Evolutionary conservation across 1,140 invertebrate species (phyloP).

Genomic region (Hirudo medicinalis): DNA sequence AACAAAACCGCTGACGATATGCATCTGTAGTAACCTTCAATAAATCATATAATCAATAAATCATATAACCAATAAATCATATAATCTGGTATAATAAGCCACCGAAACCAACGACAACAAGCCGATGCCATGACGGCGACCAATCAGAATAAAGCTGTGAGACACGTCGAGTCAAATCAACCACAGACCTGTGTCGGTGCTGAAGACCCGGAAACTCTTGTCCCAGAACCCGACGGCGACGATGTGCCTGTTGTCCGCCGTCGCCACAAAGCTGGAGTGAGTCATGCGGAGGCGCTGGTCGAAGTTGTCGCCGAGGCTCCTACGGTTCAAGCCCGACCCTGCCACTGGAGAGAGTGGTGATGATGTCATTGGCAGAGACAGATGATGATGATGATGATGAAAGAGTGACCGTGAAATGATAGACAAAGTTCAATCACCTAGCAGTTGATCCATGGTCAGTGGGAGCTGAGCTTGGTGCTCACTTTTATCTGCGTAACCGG

Average conservation of each 20-base stretch:
- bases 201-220: slow-evolving; percentile 94
- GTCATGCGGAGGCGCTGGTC: slow-evolving; percentile 76
- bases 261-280: slow-evolving; percentile 89
- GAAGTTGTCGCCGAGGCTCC: slow-evolving; percentile 82
- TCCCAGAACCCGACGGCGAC: slow-evolving; percentile 99
- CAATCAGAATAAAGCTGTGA: slow-evolving; percentile 4
- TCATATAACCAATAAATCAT: too few species aligned
- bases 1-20: too few species aligned
- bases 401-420: not conserved
- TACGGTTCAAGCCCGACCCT: slow-evolving; percentile 45
- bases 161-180: not conserved
- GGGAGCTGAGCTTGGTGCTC: slow-evolving; percentile 62
- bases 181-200: slow-evolving; percentile 72
- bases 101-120: not conserved
- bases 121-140: slow-evolving; percentile 3
- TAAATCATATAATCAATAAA: too few species aligned
- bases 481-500: slow-evolving; percentile 62
- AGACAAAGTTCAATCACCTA: slow-evolving; percentile 49
- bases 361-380: not conserved
- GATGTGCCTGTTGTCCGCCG: slow-evolving; percentile 86
- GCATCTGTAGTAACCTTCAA: too few species aligned
- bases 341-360: slow-evolving; percentile 33
- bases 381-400: not conserved
- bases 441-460: slow-evolving; percentile 85
- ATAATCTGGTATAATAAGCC: too few species aligned